phyloP scores from a whole-genome alignment of 1,140 invertebrate species.

The Drosophila virilis region DNA sequence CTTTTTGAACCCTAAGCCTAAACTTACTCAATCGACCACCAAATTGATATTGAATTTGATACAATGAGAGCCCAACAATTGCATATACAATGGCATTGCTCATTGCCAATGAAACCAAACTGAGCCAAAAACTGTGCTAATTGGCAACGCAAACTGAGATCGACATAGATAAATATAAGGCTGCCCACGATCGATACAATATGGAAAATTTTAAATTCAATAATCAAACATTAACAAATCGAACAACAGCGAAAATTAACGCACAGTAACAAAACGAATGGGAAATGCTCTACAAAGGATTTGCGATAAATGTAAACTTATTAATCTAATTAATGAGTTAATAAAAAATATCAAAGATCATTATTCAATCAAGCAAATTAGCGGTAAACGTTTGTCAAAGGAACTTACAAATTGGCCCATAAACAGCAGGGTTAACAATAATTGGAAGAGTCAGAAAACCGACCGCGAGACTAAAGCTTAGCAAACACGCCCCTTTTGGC shows the following conservation, averaged over 20 bases:
- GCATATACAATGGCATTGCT: slow-evolving; percentile 58
- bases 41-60: slow-evolving; percentile 44
- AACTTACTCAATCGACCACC: no score
- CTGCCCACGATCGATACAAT: slow-evolving; percentile 48
- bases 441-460: slow-evolving; percentile 32
- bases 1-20: no score
- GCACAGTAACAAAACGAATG: slow-evolving; percentile 21
- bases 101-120: slow-evolving; percentile 40
- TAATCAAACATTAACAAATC: slow-evolving; percentile 56
- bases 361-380: slow-evolving; percentile 22
- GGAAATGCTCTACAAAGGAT: slow-evolving; percentile 38
- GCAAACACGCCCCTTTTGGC: slow-evolving; percentile 61
- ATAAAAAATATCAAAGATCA: slow-evolving; percentile 8
- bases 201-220: slow-evolving; percentile 76
- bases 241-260: slow-evolving; percentile 31
- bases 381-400: slow-evolving; percentile 53
- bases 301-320: no score
- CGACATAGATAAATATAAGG: slow-evolving; percentile 45
- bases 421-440: slow-evolving; percentile 33
- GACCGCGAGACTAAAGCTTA: slow-evolving; percentile 67
- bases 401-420: slow-evolving; percentile 62
- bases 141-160: slow-evolving; percentile 60
- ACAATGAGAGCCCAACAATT: slow-evolving; percentile 36
- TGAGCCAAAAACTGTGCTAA: slow-evolving; percentile 58
- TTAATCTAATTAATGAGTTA: no score